These are phyloP conservation scores for Enhydra lutris DNA, from an alignment of 2,113 vertebrate species.

Conservation along the genomic window DNA sequence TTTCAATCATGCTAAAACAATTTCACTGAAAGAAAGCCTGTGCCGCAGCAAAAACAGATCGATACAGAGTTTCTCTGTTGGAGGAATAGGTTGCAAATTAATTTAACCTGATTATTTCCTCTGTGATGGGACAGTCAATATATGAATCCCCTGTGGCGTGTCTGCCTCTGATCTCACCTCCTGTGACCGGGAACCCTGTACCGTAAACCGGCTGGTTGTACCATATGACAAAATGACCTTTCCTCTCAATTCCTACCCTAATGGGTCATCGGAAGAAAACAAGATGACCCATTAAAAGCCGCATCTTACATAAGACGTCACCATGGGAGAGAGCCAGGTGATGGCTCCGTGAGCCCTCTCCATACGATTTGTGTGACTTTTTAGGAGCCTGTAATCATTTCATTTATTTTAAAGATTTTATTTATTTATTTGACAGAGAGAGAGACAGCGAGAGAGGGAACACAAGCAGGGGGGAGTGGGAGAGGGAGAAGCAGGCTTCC, in stretches of 20 bases:
- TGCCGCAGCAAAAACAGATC: neutral
- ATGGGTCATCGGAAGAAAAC: neutral
- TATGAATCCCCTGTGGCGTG: neutral
- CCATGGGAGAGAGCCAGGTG: neutral
- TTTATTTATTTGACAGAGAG: no score
- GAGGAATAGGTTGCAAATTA: neutral
- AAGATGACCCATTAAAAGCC: neutral
- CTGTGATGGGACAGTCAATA: neutral
- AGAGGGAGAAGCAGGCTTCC: no score
- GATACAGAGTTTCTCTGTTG: neutral
- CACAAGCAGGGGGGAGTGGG: no score
- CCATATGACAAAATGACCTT: neutral
- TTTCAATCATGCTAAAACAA: neutral
- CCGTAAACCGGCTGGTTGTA: neutral
- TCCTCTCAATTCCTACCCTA: neutral
- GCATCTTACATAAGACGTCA: neutral
- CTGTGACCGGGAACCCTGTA: neutral
- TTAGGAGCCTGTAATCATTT: neutral
- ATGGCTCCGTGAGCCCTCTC: neutral
- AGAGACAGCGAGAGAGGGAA: no score
- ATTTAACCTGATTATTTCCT: slow-evolving; percentile 32
- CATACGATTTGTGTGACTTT: neutral
- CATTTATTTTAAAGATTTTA: neutral
- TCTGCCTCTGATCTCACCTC: neutral
- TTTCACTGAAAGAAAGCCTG: neutral